Percentiles rank a stretch among this genome's conserved stretches.
phyloP scores from a whole-genome alignment of 2,797 vertebrate genomes.

The Zenarchopterus dispar region DNA sequence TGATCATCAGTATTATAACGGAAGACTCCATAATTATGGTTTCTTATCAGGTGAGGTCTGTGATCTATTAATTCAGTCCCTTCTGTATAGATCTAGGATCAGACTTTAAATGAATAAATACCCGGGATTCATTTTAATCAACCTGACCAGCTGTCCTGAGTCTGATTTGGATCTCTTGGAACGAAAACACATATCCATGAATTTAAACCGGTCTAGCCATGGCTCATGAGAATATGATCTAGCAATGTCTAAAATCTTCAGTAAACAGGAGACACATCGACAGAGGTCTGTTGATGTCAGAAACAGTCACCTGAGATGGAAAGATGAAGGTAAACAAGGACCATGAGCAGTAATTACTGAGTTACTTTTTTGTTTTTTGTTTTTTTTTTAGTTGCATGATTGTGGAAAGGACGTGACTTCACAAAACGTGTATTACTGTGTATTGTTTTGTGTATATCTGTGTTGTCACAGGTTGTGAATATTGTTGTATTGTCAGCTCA shows the following conservation, averaged over 20 bases:
- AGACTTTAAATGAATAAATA: slow-evolving; percentile 4
- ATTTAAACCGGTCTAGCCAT: neutral
- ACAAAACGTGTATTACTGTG: slow-evolving; percentile 29
- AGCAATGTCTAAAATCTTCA: slow-evolving; percentile 19
- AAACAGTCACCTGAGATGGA: slow-evolving; percentile 57
- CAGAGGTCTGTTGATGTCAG: slow-evolving; percentile 38
- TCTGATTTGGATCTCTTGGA: slow-evolving; percentile 13
- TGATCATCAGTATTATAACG: no score
- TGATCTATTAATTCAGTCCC: no score
- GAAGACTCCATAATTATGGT: no score
- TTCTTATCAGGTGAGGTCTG: no score
- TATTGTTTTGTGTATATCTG: slow-evolving; percentile 2
- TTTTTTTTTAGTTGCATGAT: slow-evolving; percentile 9
- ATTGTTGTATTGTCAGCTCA: neutral
- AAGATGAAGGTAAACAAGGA: slow-evolving; percentile 57
- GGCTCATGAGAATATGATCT: slow-evolving; percentile 19
- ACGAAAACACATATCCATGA: neutral
- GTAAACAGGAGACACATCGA: slow-evolving; percentile 13
- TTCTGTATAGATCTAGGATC: no score
- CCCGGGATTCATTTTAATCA: slow-evolving; percentile 2
- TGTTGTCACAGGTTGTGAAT: neutral
- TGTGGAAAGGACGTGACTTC: slow-evolving; percentile 22
- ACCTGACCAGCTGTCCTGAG: neutral
- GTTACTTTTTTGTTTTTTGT: no score
- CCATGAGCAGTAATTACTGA: neutral